Evolutionary conservation across 2,888 invertebrate species (phyloP).

Genomic region (Fragum sueziense): DNA sequence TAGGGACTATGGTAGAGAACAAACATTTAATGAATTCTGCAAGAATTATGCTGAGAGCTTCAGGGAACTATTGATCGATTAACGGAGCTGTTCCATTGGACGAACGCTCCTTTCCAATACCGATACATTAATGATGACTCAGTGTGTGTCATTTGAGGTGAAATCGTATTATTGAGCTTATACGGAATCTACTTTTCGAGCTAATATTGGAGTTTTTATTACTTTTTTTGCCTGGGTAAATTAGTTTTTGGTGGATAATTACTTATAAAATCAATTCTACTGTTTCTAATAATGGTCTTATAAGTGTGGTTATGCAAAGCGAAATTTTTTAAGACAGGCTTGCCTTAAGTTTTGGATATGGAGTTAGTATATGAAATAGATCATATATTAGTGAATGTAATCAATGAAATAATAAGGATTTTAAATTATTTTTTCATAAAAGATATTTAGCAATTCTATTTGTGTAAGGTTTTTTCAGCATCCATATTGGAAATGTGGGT

Average conservation of each 20-base stretch:
- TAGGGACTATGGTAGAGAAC: neutral
- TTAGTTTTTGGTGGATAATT: neutral
- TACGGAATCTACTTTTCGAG: neutral
- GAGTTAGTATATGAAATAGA: too few relatives aligned
- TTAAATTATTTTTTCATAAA: too few relatives aligned
- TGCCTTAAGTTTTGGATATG: too few relatives aligned
- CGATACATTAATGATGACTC: slow-evolving; percentile 21
- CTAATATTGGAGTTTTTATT: slow-evolving; percentile 1
- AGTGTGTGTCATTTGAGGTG: slow-evolving; percentile 12
- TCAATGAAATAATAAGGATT: too few relatives aligned
- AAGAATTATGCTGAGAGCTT: slow-evolving; percentile 56
- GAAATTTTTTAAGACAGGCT: too few relatives aligned
- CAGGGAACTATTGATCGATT: slow-evolving; percentile 43
- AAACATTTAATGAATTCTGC: slow-evolving; percentile 43
- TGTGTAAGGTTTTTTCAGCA: neutral
- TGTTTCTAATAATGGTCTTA: neutral
- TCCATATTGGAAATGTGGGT: neutral
- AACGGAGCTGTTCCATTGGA: slow-evolving; percentile 9
- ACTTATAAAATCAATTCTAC: neutral
- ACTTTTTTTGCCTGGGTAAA: neutral
- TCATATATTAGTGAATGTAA: too few relatives aligned
- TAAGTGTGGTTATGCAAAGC: too few relatives aligned
- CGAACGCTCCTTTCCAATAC: slow-evolving; percentile 6
- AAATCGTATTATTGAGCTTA: slow-evolving; percentile 12
- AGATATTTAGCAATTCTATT: too few relatives aligned